Percentiles rank a stretch among this genome's conserved stretches.
Conservation (phyloP, 2,113 vertebrate species). For the Triplophysa dalaica region DNA sequence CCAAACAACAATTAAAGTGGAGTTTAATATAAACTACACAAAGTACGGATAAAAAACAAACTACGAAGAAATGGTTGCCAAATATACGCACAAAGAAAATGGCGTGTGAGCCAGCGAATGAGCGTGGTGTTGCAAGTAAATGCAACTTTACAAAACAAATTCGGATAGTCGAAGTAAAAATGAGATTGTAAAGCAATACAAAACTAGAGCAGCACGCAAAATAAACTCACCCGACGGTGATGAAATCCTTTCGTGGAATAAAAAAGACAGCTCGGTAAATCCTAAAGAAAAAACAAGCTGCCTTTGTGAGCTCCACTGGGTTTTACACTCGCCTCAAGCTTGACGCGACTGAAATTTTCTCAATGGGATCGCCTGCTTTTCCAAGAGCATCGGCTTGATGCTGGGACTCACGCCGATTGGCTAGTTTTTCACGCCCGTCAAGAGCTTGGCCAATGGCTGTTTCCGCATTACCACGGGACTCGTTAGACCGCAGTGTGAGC, state of each 20-base stretch:
- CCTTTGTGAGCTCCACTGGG: conserved; percentile 49
- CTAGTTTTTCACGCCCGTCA: conserved; percentile 47
- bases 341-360: conserved; percentile 64
- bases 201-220: neutral
- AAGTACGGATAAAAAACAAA: conserved; percentile 22
- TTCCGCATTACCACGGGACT: conserved; percentile 34
- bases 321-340: conserved; percentile 49
- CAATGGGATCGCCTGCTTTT: conserved; percentile 67
- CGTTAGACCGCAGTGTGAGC: conserved; percentile 19
- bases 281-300: conserved; percentile 25
- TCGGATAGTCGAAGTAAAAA: neutral
- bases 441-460: conserved; percentile 55
- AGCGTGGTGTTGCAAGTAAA: conserved; percentile 15
- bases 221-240: conserved; percentile 41
- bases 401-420: conserved; percentile 59
- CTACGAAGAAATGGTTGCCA: conserved; percentile 56
- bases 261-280: conserved; percentile 1
- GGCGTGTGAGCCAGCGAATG: conserved; percentile 63
- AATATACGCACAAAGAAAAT: conserved; percentile 68
- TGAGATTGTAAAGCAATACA: neutral
- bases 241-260: conserved; percentile 13
- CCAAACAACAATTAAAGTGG: neutral
- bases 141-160: conserved; percentile 42
- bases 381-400: conserved; percentile 26
- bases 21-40: neutral